These are phyloP conservation scores for Alentia gelatinosa DNA, from an alignment of 2,888 invertebrate species.

Conservation along the genomic window DNA sequence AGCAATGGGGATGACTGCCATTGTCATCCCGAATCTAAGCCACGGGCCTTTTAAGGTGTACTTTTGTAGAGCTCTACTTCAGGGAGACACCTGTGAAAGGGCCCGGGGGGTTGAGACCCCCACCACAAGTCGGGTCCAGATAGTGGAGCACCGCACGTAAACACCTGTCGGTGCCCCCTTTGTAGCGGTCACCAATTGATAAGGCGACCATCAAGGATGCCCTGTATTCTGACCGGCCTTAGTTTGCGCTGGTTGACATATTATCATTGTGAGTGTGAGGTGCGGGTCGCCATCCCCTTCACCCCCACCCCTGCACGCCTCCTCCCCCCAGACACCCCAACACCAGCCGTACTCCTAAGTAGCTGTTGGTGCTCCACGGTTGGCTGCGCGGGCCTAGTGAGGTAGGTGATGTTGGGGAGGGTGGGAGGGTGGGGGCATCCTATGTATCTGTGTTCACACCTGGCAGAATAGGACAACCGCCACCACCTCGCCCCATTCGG, in stretches of 20 bases:
- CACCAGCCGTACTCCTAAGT: slow-evolving; percentile 23
- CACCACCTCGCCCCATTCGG: neutral
- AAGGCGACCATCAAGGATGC: neutral
- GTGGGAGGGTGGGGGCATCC: neutral
- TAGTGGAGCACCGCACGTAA: neutral
- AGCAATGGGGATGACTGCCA: neutral
- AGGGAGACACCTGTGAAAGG: neutral
- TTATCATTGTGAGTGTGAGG: slow-evolving; percentile 1
- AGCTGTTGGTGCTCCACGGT: neutral
- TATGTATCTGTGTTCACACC: slow-evolving; percentile 8
- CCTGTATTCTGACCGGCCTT: neutral
- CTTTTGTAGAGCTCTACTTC: neutral
- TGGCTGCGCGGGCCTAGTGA: neutral
- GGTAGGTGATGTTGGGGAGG: neutral
- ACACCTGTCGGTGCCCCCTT: neutral
- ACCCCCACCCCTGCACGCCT: neutral
- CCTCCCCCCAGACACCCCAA: neutral
- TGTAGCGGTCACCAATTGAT: neutral
- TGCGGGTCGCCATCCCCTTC: neutral
- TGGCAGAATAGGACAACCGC: neutral
- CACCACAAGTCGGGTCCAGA: no score
- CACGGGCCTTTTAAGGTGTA: neutral
- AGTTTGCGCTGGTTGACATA: neutral
- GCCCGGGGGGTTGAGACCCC: neutral
- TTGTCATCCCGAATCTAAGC: neutral